Conservation (phyloP, 2,888 invertebrate species). For the Cryptus armator region DNA sequence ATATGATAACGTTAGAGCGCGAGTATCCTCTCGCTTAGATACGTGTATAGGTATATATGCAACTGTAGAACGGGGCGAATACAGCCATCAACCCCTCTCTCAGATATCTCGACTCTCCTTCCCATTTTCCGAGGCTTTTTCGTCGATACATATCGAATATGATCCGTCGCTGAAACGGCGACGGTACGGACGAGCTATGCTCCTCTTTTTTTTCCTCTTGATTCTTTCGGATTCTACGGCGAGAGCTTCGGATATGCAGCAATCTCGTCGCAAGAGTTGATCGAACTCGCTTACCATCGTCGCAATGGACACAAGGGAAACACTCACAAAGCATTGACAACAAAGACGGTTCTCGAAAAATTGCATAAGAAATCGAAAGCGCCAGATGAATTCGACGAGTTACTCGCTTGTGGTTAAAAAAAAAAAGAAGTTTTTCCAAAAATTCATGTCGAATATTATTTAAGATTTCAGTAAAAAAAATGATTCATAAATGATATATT, state of each 20-base stretch:
- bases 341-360: not conserved
- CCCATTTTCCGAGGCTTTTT: not conserved
- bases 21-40: constrained; percentile 39
- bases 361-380: constrained; percentile 18
- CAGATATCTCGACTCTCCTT: not conserved
- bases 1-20: constrained; percentile 49
- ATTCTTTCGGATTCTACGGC: not conserved
- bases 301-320: not conserved
- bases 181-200: not conserved
- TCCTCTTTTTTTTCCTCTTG: not conserved
- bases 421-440: no score
- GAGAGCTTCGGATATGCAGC: constrained; percentile 19
- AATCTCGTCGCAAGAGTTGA: not conserved
- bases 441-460: no score
- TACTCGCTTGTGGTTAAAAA: not conserved
- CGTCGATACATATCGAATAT: constrained; percentile 21
- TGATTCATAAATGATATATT: no score
- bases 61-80: not conserved
- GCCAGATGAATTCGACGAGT: constrained; percentile 40
- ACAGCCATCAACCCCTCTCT: constrained; percentile 9
- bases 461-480: no score
- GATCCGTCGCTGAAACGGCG: constrained; percentile 20
- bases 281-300: constrained; percentile 19
- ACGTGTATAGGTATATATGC: constrained; percentile 7
- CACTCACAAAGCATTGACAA: not conserved